Base-by-base conservation (phyloP, 2,113 vertebrate genomes). In the Petrocephalus zakoni region DNA sequence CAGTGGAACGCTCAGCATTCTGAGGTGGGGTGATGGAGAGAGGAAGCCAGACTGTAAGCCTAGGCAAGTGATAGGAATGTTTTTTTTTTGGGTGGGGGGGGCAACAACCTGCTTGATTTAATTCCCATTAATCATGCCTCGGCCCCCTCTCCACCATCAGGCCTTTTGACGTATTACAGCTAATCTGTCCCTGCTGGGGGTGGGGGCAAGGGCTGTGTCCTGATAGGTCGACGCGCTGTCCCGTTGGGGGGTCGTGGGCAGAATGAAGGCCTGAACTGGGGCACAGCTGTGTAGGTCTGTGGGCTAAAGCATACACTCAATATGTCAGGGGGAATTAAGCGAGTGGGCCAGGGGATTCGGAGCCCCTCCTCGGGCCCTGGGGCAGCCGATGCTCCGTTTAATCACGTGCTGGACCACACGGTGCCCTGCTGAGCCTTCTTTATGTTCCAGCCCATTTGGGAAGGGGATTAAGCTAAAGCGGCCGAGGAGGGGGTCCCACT, bases 281-380 rank as follows among this genome's bases (percentile, higher is more conserved):
- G 17, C 93, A 95, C 93, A 94, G 93, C 93, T 95, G 92, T 92
- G 93, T 93, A 93, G 91, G 94, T 96, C 94, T 93, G 92, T 92
- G 95, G 92, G 93, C 94, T 94, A 93, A 94, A 94, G 93, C 92
- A 94, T 86, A 95, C 91, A 94, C 93, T 95, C 94, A 95, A 92
- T 94, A 93, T 96, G 94, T 95, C 94, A 95, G 89, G 92, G 92
- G 93, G 94, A 94, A 96, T 96, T 95, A 96, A 94, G 94, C 94
- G 94, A 95, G 89, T 85, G 87, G 87, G 92, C 90, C 91, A 88
- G 92, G 87, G 89, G 91, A 93, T 92, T 92, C 89, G 8, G 92
- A 42, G 49, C 90, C 90, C n/a, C 46, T n/a, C 17, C 81, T 47
- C 81, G 11, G 81, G 81, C 81, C 37, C 46, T 8, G 81, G 8